phyloP scores from a whole-genome alignment of 2,888 invertebrate genomes.

The Mactromeris polynyma region DNA sequence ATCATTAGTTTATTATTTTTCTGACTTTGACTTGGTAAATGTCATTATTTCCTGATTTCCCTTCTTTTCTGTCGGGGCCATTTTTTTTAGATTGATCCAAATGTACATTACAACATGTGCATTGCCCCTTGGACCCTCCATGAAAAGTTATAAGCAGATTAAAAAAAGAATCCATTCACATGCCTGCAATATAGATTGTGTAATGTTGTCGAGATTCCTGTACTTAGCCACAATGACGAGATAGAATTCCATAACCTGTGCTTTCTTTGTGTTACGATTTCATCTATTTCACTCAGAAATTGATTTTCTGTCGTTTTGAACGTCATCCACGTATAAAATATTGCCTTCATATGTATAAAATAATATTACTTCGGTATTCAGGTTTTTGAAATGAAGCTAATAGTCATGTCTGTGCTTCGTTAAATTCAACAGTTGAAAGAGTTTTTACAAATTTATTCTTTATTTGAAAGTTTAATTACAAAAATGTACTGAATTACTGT shows the following conservation, averaged over 20 bases:
- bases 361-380: background rate
- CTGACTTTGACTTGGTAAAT: too few relatives aligned
- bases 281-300: constrained; percentile 7
- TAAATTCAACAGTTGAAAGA: constrained; percentile 41
- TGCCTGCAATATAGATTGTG: too few relatives aligned
- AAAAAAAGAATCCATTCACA: too few relatives aligned
- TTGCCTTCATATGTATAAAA: background rate
- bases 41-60: too few relatives aligned
- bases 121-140: too few relatives aligned
- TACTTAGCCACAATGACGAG: too few relatives aligned
- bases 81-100: too few relatives aligned
- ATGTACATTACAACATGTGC: too few relatives aligned
- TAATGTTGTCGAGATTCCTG: too few relatives aligned
- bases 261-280: background rate
- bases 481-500: background rate
- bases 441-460: constrained; percentile 10
- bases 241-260: background rate
- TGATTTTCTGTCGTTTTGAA: constrained; percentile 9
- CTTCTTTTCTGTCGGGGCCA: too few relatives aligned
- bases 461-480: background rate
- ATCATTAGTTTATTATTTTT: too few relatives aligned
- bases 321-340: background rate
- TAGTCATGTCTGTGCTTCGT: constrained; percentile 21
- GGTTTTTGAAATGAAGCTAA: background rate
- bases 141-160: too few relatives aligned